Evolutionary conservation across 2,113 vertebrate genomes (phyloP), one percentile per base, ranked within the genome.

Genomic region (Vulpes lagopus): DNA sequence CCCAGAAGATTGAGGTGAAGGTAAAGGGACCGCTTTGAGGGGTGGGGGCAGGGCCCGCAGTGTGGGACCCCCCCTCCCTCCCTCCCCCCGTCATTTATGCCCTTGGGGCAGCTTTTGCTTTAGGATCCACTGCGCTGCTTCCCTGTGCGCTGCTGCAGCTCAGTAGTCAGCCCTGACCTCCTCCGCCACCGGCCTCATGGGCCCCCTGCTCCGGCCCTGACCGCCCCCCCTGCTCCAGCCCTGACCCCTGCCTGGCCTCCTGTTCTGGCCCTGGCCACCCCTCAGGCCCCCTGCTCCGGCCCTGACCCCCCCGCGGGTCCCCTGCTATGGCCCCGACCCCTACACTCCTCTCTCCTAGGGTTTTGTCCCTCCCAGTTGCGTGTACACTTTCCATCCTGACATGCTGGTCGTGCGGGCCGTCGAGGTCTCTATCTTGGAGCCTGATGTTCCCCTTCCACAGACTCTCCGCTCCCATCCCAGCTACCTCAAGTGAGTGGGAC

Each of bases 1-100:
- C 99, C 1, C 99, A 99, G 25, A 99, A 99, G 98, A 99, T 99
- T 12, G 98, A 99, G 96, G 99, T 99, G 89, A 99, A 99, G 99
- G 99, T 99, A 92, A 98, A 98, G 35, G 73, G 43, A 20, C 55
- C 51, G n/a, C 51, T 32, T 7, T 35, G 43, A 17, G 6, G 12
- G 59, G 71, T 22, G 23, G 80, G 67, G 60, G 25, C 38, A 78
- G 53, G 82, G 14, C 83, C 38, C 20, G 17, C 43, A 43, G 43
- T 43, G 43, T 1, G 43, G 43, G 43, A 43, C 43, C 43, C 43
- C 43, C 43, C n/a, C n/a, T n/a, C 43, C 8, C 43, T 6, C 43
- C 43, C 43, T 6, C 6, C 43, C 43, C 43, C 7, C 5, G 7
- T 43, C 43, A 43, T 81, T 32, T 14, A 53, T 32, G 19, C 69